A percentile compares a stretch with the other conserved stretches of the same genome.
Evolutionary conservation across 2,797 vertebrate species (phyloP).

Genomic region (Arrhamphus sclerolepis): DNA sequence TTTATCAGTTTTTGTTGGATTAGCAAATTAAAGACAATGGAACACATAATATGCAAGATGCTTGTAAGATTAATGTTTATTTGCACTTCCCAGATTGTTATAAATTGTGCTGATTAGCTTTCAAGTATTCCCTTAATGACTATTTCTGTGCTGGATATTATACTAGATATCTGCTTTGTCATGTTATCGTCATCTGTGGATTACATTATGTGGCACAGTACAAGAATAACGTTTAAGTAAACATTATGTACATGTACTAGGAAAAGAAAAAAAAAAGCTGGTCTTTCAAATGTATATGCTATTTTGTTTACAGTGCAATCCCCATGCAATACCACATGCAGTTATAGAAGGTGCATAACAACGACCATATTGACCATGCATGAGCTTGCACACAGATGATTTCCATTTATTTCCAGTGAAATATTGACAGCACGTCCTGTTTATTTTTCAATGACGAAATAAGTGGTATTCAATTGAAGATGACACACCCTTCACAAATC

Average conservation of each 20-base stretch:
- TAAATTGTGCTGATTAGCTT: constrained; percentile 66
- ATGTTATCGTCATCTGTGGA: constrained; percentile 35
- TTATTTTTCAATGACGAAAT: constrained; percentile 13
- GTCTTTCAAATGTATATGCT: constrained; percentile 59
- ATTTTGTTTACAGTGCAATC: constrained; percentile 69
- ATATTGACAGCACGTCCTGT: constrained; percentile 10
- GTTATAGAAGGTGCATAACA: constrained; percentile 69
- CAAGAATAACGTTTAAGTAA: constrained; percentile 66
- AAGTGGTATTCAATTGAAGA: constrained; percentile 14
- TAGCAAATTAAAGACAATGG: constrained; percentile 60
- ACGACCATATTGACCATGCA: constrained; percentile 60
- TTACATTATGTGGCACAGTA: constrained; percentile 66
- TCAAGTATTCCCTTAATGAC: constrained; percentile 72
- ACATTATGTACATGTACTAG: constrained; percentile 70
- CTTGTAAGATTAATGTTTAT: constrained; percentile 53
- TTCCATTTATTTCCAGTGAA: constrained; percentile 30
- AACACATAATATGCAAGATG: constrained; percentile 43
- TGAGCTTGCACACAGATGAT: constrained; percentile 27
- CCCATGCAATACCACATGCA: constrained; percentile 78
- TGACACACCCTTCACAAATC: constrained; percentile 2
- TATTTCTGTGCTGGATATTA: constrained; percentile 62
- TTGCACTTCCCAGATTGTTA: constrained; percentile 62
- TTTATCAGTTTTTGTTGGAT: constrained; percentile 20
- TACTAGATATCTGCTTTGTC: constrained; percentile 44
- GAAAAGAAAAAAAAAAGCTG: constrained; percentile 39